These are phyloP conservation scores for Drosophila busckii DNA, from an alignment of 1,140 invertebrate species.

Conservation along the genomic window DNA sequence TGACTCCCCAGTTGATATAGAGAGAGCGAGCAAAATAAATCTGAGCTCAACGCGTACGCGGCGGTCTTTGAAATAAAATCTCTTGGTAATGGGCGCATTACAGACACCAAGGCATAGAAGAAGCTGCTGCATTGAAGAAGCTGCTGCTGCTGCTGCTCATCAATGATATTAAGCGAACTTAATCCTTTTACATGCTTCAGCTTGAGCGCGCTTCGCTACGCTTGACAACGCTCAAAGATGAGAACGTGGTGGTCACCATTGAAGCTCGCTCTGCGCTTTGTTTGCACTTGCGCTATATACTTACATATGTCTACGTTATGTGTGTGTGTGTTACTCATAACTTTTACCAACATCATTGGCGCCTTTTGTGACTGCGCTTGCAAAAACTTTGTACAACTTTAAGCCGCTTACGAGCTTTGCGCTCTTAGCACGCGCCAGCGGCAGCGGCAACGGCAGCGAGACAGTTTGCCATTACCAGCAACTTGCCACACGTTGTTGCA, in stretches of 20 bases:
- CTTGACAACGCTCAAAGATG: constrained; percentile 35
- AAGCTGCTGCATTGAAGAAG: constrained; percentile 8
- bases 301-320: constrained; percentile 25
- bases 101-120: constrained; percentile 8
- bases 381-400: constrained; percentile 77
- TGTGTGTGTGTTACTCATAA: constrained; percentile 48
- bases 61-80: constrained; percentile 39
- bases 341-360: constrained; percentile 46
- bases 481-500: neutral
- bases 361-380: constrained; percentile 75
- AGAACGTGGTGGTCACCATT: neutral
- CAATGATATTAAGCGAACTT: constrained; percentile 75
- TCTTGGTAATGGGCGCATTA: constrained; percentile 47
- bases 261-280: neutral
- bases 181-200: constrained; percentile 68
- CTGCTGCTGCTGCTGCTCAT: constrained; percentile 43
- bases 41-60: constrained; percentile 40
- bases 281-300: constrained; percentile 19
- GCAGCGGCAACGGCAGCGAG: neutral
- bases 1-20: constrained; percentile 32
- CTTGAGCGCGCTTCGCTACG: constrained; percentile 41
- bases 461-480: neutral
- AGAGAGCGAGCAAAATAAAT: constrained; percentile 43
- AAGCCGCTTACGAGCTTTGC: constrained; percentile 74
- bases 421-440: constrained; percentile 58